Conservation (phyloP, 2,888 invertebrate species). For the Ashinkailepas kermadecensis region DNA sequence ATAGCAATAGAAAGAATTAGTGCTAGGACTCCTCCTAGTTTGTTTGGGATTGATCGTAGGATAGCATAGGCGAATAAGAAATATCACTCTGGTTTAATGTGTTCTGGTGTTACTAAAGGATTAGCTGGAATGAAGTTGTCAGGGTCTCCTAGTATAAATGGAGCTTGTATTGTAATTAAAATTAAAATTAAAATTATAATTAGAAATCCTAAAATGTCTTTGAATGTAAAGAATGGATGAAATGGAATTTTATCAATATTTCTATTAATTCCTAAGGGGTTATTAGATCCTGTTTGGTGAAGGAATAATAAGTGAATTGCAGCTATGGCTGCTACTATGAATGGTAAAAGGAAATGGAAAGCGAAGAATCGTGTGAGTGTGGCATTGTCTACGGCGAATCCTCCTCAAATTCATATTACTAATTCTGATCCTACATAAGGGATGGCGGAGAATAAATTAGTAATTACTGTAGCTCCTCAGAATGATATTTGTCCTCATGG, state of each 20-base stretch:
- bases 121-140: constrained; percentile 68
- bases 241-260: constrained; percentile 62
- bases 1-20: constrained; percentile 59
- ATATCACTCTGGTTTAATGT: constrained; percentile 79
- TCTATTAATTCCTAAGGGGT: constrained; percentile 57
- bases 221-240: constrained; percentile 56
- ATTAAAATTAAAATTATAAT: constrained; percentile 50
- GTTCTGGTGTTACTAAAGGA: constrained; percentile 58
- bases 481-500: constrained; percentile 76
- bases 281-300: constrained; percentile 61
- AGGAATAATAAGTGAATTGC: constrained; percentile 58
- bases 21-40: constrained; percentile 65
- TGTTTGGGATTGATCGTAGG: constrained; percentile 69
- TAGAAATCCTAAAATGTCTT: constrained; percentile 57
- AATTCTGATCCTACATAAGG: constrained; percentile 57
- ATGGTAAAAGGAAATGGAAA: constrained; percentile 64
- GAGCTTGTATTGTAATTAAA: constrained; percentile 49
- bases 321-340: constrained; percentile 54
- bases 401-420: constrained; percentile 67
- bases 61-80: constrained; percentile 75
- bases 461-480: constrained; percentile 73
- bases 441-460: constrained; percentile 62
- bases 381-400: constrained; percentile 63
- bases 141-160: constrained; percentile 57
- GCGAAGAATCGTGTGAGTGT: constrained; percentile 69